phyloP scores from a whole-genome alignment of 1,140 invertebrate species.

The Cyrtorhinus lividipennis region DNA sequence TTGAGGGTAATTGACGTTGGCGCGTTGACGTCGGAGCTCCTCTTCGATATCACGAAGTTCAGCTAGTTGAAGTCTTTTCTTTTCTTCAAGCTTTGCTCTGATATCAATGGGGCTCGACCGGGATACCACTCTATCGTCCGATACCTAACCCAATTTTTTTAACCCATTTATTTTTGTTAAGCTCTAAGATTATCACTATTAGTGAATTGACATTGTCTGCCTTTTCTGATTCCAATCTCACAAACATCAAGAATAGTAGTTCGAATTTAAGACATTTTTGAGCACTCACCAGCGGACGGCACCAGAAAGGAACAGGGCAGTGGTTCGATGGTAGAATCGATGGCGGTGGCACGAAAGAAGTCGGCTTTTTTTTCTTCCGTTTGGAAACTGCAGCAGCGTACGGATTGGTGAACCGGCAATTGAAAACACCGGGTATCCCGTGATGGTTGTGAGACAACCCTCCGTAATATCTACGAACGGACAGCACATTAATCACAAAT shows the following conservation, averaged over 20 bases:
- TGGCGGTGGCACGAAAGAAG: constrained; percentile 67
- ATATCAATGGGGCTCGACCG: constrained; percentile 66
- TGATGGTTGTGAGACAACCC: constrained; percentile 28
- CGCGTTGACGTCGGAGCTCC: constrained; percentile 61
- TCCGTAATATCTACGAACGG: constrained; percentile 19
- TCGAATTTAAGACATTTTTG: not conserved
- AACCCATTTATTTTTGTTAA: no score
- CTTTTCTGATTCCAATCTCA: no score
- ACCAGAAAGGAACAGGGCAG: constrained; percentile 59
- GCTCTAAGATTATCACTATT: constrained; percentile 24
- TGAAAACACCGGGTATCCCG: constrained; percentile 73
- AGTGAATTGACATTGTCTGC: constrained; percentile 25
- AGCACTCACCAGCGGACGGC: constrained; percentile 47
- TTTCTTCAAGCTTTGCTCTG: constrained; percentile 72
- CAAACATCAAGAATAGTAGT: constrained; percentile 30
- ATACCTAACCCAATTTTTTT: no score
- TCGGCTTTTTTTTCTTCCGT: constrained; percentile 79
- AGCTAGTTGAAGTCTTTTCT: constrained; percentile 72
- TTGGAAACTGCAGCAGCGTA: constrained; percentile 39
- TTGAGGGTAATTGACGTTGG: not conserved
- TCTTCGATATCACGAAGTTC: constrained; percentile 64
- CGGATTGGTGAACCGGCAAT: constrained; percentile 70
- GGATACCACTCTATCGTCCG: constrained; percentile 28
- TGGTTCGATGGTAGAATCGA: constrained; percentile 29
- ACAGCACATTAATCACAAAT: no score